These are phyloP conservation scores for Drosophila subpulchrella DNA, from an alignment of 1,140 invertebrate genomes.

Conservation along the genomic window DNA sequence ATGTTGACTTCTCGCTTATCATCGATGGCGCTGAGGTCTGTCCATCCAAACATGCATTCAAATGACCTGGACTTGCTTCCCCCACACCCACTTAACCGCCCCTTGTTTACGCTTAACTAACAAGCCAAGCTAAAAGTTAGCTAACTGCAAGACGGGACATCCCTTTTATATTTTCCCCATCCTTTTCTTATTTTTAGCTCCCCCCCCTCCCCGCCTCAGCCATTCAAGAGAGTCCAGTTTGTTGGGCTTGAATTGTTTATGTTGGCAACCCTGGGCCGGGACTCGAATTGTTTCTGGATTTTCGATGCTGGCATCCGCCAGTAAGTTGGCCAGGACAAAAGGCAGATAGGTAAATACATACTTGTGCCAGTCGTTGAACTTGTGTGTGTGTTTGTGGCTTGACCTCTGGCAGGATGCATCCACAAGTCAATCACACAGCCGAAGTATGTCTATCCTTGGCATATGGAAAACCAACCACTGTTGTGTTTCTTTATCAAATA, in stretches of 20 bases:
- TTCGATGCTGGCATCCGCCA: conserved; percentile 14
- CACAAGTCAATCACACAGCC: conserved; percentile 12
- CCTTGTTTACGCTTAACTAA: conserved; percentile 75
- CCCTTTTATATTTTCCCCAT: not conserved
- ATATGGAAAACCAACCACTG: too few species aligned
- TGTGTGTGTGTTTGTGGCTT: conserved; percentile 34
- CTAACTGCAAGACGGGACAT: conserved; percentile 52
- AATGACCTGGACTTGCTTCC: conserved; percentile 58
- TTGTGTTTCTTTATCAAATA: too few species aligned
- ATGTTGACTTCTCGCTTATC: conserved; percentile 55
- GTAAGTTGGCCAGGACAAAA: conserved; percentile 43
- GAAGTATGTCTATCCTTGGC: too few species aligned
- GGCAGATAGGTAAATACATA: conserved; percentile 52
- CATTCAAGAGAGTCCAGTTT: conserved; percentile 53
- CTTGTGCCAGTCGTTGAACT: conserved; percentile 77
- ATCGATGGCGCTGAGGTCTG: conserved; percentile 55
- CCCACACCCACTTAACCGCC: conserved; percentile 2
- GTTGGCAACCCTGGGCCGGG: conserved; percentile 28
- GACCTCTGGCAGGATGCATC: conserved; percentile 33
- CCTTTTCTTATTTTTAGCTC: not conserved
- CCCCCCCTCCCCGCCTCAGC: not conserved
- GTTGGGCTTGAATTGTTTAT: conserved; percentile 79
- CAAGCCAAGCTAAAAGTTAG: conserved; percentile 73
- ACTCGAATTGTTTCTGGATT: conserved; percentile 32
- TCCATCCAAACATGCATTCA: conserved; percentile 65